Evolutionary conservation across 2,797 vertebrate species (phyloP), one percentile per base, ranked within the genome.

Genomic region (Helicolenus hilgendorfi): DNA sequence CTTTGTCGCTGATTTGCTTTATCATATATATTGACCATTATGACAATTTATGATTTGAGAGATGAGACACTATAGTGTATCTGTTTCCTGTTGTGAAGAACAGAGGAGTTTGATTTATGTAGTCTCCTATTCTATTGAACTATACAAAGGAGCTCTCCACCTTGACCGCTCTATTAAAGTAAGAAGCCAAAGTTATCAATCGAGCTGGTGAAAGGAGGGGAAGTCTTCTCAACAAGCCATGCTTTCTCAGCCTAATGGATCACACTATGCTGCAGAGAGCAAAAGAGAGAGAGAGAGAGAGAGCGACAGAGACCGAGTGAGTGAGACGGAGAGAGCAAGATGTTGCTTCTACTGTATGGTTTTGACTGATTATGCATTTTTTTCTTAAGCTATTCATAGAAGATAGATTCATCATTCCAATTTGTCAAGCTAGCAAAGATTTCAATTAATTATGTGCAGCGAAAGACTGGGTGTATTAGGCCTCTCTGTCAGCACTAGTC

Each of bases 281-380:
- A 76, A 97, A 81, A 86, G 97, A 95, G 96, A 96, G 97, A 96
- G 96, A 96, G 96, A 96, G 97, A 95, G 97, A 95, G 97, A 95
- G 96, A 96, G 96, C 96, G 97, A 86, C 69, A 75, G 87, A 91
- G 83, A 92, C 77, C 36, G 85, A 89, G 87, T 82, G 92, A 92
- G 86, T 83, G 84, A 93, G 93, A 91, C 84, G 77, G 89, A 83
- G 97, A 96, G 96, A 96, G 97, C 96, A 95, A 98, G 97, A 98
- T 98, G 98, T 98, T 98, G 97, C 97, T 97, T 98, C 98, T 98
- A 91, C 93, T 87, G 88, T 95, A 98, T 97, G 98, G 98, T 98
- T 99, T 98, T 99, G 99, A 99, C 99, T 99, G 99, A 99, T 99
- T 99, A 99, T 99, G 98, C 98, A 98, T 99, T 98, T 98, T 97